Evolutionary conservation across 2,888 invertebrate genomes (phyloP).

Genomic region (Callinectes sapidus): DNA sequence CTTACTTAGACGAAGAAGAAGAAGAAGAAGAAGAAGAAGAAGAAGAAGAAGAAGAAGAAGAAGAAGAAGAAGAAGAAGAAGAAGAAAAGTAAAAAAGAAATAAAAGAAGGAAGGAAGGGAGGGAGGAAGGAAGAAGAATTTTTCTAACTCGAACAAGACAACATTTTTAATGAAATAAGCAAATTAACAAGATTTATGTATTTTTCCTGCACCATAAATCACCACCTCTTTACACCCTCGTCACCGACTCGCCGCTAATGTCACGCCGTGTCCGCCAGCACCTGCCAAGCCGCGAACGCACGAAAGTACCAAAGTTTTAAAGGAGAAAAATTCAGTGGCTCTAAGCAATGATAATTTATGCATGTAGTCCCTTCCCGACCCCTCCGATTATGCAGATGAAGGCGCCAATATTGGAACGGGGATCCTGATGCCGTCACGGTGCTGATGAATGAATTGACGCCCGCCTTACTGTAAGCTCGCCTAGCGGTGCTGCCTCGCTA

Average conservation of each 20-base stretch:
- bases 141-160: neutral
- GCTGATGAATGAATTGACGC: slow-evolving; percentile 42
- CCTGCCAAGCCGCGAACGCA: neutral
- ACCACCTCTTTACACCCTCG: neutral
- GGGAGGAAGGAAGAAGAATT: neutral
- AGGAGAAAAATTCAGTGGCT: slow-evolving; percentile 40
- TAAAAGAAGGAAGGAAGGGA: neutral
- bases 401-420: slow-evolving; percentile 38
- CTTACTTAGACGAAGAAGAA: neutral
- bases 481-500: neutral
- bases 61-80: too few species aligned
- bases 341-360: slow-evolving; percentile 44
- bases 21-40: neutral
- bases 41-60: too few species aligned
- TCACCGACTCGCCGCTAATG: neutral
- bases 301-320: slow-evolving; percentile 2
- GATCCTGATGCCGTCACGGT: slow-evolving; percentile 43
- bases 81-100: too few species aligned
- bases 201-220: neutral
- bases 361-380: slow-evolving; percentile 40
- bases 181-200: neutral
- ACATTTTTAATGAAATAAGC: neutral
- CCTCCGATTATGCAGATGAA: slow-evolving; percentile 50
- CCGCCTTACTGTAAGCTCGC: neutral
- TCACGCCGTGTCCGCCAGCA: neutral